Conservation (phyloP, 2,888 invertebrate genomes). For the Erebia ligea region DNA sequence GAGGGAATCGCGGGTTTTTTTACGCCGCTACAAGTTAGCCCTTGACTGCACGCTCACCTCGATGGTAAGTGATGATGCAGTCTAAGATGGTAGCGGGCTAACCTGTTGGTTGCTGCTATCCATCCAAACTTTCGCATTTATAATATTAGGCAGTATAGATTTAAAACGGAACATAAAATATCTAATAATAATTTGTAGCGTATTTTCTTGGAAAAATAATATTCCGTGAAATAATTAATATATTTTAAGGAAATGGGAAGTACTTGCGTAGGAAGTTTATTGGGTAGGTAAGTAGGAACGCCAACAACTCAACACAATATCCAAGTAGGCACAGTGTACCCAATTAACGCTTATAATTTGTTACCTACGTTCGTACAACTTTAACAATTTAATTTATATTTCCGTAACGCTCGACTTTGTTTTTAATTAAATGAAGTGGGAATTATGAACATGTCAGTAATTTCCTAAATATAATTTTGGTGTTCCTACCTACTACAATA, state of each 20-base stretch:
- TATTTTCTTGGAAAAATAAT: neutral
- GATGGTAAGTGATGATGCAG: no score
- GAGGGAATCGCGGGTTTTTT: no score
- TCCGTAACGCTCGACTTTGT: neutral
- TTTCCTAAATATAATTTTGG: neutral
- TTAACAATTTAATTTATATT: conserved; percentile 12
- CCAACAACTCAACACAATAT: no score
- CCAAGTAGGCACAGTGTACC: neutral
- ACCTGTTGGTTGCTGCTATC: no score
- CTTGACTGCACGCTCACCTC: no score
- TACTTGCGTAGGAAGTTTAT: neutral
- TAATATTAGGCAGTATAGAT: no score
- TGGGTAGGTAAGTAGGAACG: neutral
- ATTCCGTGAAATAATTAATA: no score
- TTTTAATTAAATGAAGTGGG: conserved; percentile 16
- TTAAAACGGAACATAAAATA: no score
- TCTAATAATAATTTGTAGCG: neutral
- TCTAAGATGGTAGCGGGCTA: no score
- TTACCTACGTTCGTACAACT: conserved; percentile 4
- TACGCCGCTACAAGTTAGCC: no score
- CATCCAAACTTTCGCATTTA: no score
- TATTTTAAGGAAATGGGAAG: neutral
- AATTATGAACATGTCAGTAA: conserved; percentile 13
- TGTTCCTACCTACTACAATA: no score
- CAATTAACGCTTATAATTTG: conserved; percentile 12